Evolutionary conservation across 2,113 vertebrate species (phyloP), one percentile per base, ranked within the genome.

Genomic region (Tragelaphus strepsiceros): DNA sequence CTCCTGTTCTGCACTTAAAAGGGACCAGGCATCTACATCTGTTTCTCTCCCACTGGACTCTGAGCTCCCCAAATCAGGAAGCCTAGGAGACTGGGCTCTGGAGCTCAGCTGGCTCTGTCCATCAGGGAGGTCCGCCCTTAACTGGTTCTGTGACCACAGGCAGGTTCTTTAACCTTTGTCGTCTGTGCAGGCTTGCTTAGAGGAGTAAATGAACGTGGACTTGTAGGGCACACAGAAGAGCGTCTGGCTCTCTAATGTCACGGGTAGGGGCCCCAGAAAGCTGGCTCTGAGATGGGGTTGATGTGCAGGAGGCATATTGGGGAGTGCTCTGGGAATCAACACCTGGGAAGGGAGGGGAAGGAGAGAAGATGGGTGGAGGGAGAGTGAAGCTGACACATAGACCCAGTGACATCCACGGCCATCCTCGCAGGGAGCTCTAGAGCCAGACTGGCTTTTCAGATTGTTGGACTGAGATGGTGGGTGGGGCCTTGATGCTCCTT

Each of bases 301-400:
- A n/a, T 0, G 1, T 1, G n/a, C 26, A 56, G 86, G 5, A 49
- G 49, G 16, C 46, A 4, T 26, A 5, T 1, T 74, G 51, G 61
- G 7, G 32, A 21, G 11, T 28, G 2, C 8, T 15, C 53, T 22
- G 7, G 74, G 12, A 46, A 78, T 39, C 53, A 26, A 28, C 4
- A 30, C 8, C 39, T 19, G 53, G 28, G n/a, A 14, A 46, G 24
- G 7, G 43, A 39, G 39, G 15, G 59, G 26, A 28, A 53, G 14
- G 30, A 43, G 64, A 35, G 26, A 39, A 21, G 11, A 11, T 0
- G 2, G n/a, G n/a, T 43, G 58, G 61, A 8, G 26, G 56, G 14
- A 82, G 19, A 43, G 39, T 21, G 39, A 89, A 28, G 21, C 32
- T 15, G 35, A 19, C n/a, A 5, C 2, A 9, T 0, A 7, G 24